Base-by-base conservation (phyloP, 2,888 invertebrate species). In the Nomada hirtipes region DNA sequence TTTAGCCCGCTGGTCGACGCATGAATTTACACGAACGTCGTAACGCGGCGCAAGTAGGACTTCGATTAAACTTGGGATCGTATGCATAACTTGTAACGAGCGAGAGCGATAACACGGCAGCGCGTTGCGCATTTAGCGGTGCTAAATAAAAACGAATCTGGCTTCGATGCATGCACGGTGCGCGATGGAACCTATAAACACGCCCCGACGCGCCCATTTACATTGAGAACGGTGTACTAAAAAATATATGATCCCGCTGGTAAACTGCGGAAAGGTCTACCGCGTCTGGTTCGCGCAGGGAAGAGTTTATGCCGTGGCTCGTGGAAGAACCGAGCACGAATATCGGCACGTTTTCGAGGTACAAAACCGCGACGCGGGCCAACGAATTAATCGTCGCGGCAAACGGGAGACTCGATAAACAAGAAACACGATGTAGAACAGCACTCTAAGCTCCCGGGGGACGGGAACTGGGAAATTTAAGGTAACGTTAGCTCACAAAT, bases 381-480 rank as follows among this genome's bases (percentile, higher is more conserved):
- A 72, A 61, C 61, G 60, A 72, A 79, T 79, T 71, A 79, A 79
- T 80, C 71, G 59, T 47, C 60, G 60, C 42, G 20, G 67, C 55
- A n/a, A 55, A 26, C 50, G n/a, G 29, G 26, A 20, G 53, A 50
- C 50, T 70, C 79, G 73, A 81, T 81, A 81, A 81, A 81, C 81
- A 74, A 64, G 63, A 42, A 36, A 68, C 80, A 59, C 74, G 74
- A 80, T 80, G 81, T 80, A 65, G 74, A 74, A 74, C 81, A 74
- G 74, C 81, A 69, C 81, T 81, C 63, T 80, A 74, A 74, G 81
- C 74, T 74, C 59, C 26, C 68, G 36, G 11, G 59, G 9, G 64
- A 15, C 18, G 47, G 59, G n/a, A 29, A 36, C 59, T 63, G 23
- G 80, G 36, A 70, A 81, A 81, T 81, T 81, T 81, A 81, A 81